Base-by-base conservation (phyloP, 2,888 invertebrate species). In the Drosophila nr. perissopoda region DNA sequence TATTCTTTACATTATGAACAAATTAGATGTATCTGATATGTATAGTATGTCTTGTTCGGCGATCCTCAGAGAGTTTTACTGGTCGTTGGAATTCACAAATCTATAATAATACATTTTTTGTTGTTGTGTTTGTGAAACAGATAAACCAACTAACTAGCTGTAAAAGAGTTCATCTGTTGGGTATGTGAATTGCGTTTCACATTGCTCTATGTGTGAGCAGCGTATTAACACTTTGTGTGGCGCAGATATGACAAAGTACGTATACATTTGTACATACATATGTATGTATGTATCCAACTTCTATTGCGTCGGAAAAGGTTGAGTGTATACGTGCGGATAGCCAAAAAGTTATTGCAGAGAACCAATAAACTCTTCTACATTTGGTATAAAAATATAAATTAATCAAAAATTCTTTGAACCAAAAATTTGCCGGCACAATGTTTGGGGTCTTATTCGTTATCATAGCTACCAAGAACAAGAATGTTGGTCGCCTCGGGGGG, bases 141-240 rank as follows among this genome's bases (percentile, higher is more conserved):
- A 6, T 13, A 13, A 21, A 40, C 10, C 40, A n/a, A 42, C 42
- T 13, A 42, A 2, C 21, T 21, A 16, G 4, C 25, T 16, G 25
- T 25, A 25, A 25, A 45, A 45, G 45, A 45, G 25, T 25, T 45
- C 25, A 45, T 45, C 45, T 45, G 45, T 45, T 45, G 25, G 45
- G 16, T 45, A 45, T 45, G 16, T 25, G 45, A 45, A 45, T 8
- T 21, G 45, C 25, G 25, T 45, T 45, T 8, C 45, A 45, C 21
- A 25, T 45, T 21, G 45, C 25, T 25, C 21, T 8, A 25, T 45
- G 45, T 25, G 45, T 25, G 8, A 25, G 45, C 25, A 45, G 45
- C 45, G 25, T 16, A 45, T 45, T 45, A 45, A 45, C 45, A 45
- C 45, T 8, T 45, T 45, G 25, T 45, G 25, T 2, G 16, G 25